A percentile compares a stretch with the other conserved stretches of the same genome.
phyloP scores from a whole-genome alignment of 2,888 invertebrate genomes.

The Gastrophysa polygoni region DNA sequence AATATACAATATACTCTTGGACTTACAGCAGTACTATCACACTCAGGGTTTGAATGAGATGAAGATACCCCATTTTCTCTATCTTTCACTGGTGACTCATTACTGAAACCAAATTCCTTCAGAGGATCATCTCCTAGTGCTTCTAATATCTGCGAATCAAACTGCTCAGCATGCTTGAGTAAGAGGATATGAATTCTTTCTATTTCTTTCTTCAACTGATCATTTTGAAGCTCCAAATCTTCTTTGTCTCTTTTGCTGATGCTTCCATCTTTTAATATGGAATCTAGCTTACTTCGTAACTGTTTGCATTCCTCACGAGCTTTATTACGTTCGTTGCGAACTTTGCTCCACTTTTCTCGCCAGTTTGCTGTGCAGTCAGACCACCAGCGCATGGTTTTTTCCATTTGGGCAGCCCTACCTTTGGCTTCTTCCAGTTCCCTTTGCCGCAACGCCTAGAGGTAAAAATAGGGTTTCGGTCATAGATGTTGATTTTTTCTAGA shows the following conservation, averaged over 20 bases:
- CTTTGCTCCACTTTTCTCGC: constrained; percentile 96
- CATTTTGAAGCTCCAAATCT: constrained; percentile 77
- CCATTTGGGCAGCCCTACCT: constrained; percentile 96
- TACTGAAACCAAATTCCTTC: constrained; percentile 55
- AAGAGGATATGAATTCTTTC: constrained; percentile 75
- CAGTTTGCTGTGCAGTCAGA: constrained; percentile 97
- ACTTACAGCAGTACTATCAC: constrained; percentile 51
- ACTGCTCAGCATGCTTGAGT: constrained; percentile 73
- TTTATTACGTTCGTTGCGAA: constrained; percentile 90
- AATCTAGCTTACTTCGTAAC: constrained; percentile 79
- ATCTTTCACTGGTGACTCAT: constrained; percentile 48
- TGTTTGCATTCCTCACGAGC: constrained; percentile 89
- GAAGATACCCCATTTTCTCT: constrained; percentile 51
- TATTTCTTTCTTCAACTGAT: constrained; percentile 78
- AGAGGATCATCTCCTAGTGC: constrained; percentile 60
- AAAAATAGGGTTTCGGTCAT: background rate
- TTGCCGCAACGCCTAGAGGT: constrained; percentile 64
- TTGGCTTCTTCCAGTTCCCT: constrained; percentile 93
- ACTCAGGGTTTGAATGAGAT: constrained; percentile 49
- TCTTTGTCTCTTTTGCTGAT: constrained; percentile 78
- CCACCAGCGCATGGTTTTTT: constrained; percentile 99
- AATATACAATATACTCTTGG: background rate
- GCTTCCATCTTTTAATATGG: constrained; percentile 75
- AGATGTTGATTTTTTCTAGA: too few species aligned
- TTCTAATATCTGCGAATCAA: constrained; percentile 64